Percentiles rank a stretch among this genome's conserved stretches.
phyloP scores from a whole-genome alignment of 2,797 vertebrate genomes.

The Protonibea diacanthus region DNA sequence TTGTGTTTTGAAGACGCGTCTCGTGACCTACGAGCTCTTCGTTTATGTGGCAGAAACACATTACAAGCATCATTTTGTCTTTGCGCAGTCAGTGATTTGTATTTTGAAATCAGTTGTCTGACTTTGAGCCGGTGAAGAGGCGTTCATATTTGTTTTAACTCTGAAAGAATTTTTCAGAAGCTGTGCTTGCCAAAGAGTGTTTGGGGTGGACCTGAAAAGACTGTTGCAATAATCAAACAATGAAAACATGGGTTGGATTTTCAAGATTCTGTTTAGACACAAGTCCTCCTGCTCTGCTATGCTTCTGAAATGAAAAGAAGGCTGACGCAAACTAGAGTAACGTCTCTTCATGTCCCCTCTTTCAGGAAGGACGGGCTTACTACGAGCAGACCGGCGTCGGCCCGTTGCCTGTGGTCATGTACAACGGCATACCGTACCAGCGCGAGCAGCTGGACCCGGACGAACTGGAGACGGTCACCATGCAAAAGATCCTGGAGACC shows the following conservation, averaged over 20 bases:
- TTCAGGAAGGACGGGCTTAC: constrained; percentile 91
- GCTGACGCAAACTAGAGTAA: neutral
- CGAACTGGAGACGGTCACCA: constrained; percentile 95
- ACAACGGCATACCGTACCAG: constrained; percentile 96
- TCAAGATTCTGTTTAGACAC: neutral
- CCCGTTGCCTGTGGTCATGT: constrained; percentile 93
- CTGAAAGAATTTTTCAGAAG: neutral
- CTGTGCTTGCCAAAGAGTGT: neutral
- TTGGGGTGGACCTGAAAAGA: neutral
- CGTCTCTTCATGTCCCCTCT: neutral
- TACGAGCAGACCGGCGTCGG: constrained; percentile 95
- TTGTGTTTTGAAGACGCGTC: neutral
- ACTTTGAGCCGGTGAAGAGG: neutral
- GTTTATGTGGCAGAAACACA: neutral
- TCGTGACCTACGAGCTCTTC: neutral
- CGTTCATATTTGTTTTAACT: neutral
- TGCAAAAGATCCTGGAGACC: constrained; percentile 98
- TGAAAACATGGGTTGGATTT: neutral
- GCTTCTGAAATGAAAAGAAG: neutral
- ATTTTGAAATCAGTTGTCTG: neutral
- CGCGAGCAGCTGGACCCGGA: constrained; percentile 95
- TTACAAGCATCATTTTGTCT: neutral
- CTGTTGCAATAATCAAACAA: neutral
- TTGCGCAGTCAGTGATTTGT: neutral
- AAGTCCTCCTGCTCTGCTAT: neutral